Evolutionary conservation across 2,888 invertebrate species (phyloP).

Genomic region (Paralinhomoeus sp.): DNA sequence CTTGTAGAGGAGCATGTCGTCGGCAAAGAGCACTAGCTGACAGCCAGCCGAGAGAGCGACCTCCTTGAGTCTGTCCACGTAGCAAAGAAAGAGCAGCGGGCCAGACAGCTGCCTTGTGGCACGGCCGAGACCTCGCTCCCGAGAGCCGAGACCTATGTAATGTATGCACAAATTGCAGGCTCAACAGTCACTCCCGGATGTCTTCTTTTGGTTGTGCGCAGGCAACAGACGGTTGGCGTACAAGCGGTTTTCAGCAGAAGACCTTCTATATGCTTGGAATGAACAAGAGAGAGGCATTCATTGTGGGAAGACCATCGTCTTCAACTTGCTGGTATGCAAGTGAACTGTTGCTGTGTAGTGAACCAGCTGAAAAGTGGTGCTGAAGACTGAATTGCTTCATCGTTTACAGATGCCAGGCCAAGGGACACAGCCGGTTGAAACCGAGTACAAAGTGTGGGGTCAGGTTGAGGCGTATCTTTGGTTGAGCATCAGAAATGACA

Average conservation of each 20-base stretch:
- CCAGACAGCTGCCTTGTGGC: too few species aligned
- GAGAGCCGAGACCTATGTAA: too few species aligned
- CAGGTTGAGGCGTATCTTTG: slow-evolving; percentile 1
- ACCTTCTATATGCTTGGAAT: slow-evolving; percentile 53
- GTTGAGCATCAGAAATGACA: neutral
- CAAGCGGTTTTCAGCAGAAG: slow-evolving; percentile 50
- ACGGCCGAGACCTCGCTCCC: too few species aligned
- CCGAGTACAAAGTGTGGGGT: neutral
- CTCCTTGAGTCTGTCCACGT: too few species aligned
- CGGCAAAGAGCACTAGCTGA: too few species aligned
- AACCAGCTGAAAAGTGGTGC: neutral
- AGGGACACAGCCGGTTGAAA: neutral
- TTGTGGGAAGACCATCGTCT: slow-evolving; percentile 45
- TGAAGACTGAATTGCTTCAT: neutral
- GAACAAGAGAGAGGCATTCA: slow-evolving; percentile 53
- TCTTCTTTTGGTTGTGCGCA: slow-evolving; percentile 66
- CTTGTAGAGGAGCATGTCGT: too few species aligned
- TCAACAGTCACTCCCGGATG: slow-evolving; percentile 33
- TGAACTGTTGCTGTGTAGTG: too few species aligned
- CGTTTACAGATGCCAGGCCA: slow-evolving; percentile 2
- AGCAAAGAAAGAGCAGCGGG: too few species aligned
- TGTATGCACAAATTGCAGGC: too few species aligned
- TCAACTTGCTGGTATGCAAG: neutral
- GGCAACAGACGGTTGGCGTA: slow-evolving; percentile 64
- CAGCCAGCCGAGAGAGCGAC: too few species aligned